A percentile compares a stretch with the other conserved stretches of the same genome.
Evolutionary conservation across 2,797 vertebrate species (phyloP).

Genomic region (Manis javanica): DNA sequence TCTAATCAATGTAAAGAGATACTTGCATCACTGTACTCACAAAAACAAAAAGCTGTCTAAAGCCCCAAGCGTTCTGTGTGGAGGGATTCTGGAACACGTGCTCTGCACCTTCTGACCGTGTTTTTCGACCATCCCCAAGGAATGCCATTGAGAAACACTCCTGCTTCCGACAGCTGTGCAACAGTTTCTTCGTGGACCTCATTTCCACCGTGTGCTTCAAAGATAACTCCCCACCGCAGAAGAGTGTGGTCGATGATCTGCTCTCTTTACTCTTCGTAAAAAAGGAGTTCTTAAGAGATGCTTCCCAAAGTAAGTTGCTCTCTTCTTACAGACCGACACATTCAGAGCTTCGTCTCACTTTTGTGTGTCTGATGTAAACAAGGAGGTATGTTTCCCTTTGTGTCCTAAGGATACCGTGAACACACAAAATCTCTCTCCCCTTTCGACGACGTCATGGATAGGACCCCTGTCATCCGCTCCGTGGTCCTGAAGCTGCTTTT

Average conservation of each 20-base stretch:
- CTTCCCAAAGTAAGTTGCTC: conserved; percentile 75
- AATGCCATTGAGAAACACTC: conserved; percentile 86
- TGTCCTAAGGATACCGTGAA: conserved; percentile 77
- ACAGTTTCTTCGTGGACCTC: conserved; percentile 95
- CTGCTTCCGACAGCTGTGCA: conserved; percentile 92
- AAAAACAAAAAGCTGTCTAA: neutral
- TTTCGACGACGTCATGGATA: conserved; percentile 94
- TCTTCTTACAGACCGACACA: accelerated
- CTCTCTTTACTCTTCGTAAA: conserved; percentile 92
- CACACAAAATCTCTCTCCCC: conserved; percentile 94
- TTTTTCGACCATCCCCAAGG: conserved; percentile 81
- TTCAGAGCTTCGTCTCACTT: neutral
- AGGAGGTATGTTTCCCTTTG: neutral
- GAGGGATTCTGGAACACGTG: neutral
- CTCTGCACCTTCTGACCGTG: accelerated
- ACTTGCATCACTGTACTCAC: neutral
- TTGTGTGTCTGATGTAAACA: accelerated
- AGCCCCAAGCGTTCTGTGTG: accelerated
- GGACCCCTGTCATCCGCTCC: conserved; percentile 95
- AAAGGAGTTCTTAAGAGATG: neutral
- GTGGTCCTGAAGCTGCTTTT: conserved; percentile 96
- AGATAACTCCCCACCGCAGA: conserved; percentile 92
- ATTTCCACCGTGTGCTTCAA: conserved; percentile 96
- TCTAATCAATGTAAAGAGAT: accelerated
- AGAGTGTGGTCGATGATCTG: conserved; percentile 89